phyloP scores from a whole-genome alignment of 1,140 invertebrate genomes.

The Ptiloglossa arizonensis region DNA sequence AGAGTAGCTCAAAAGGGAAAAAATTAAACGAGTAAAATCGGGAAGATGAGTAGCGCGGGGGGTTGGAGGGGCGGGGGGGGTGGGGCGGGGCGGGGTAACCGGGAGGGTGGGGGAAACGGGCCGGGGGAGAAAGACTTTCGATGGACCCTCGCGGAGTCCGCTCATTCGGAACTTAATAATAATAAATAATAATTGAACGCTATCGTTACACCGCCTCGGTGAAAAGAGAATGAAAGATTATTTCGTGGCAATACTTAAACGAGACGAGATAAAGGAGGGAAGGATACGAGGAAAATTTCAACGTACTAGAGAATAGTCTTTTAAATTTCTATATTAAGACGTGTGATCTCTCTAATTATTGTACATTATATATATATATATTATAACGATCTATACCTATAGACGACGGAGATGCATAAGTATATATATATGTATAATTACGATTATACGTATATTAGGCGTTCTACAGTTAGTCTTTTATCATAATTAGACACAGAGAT shows the following conservation, averaged over 20 bases:
- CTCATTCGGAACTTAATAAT: constrained; percentile 49
- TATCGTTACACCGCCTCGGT: constrained; percentile 70
- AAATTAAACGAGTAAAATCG: not conserved
- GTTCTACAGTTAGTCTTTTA: constrained; percentile 77
- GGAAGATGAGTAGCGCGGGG: no score
- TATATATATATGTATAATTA: constrained; percentile 74
- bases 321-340: constrained; percentile 82
- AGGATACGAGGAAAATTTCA: constrained; percentile 67
- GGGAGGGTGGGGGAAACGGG: not conserved
- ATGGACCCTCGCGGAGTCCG: constrained; percentile 37
- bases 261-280: constrained; percentile 28
- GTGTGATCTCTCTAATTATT: constrained; percentile 83
- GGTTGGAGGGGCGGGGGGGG: no score
- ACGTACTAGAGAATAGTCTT: constrained; percentile 81
- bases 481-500: constrained; percentile 78
- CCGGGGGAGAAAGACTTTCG: constrained; percentile 38
- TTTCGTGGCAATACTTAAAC: constrained; percentile 80
- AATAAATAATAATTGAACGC: constrained; percentile 37
- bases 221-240: constrained; percentile 44
- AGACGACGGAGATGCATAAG: constrained; percentile 77
- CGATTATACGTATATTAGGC: constrained; percentile 76
- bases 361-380: constrained; percentile 76
- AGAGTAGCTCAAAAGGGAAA: constrained; percentile 73
- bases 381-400: constrained; percentile 73
- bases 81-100: not conserved